Evolutionary conservation across 2,797 vertebrate species (phyloP).

Genomic region (Coreius guichenoti): DNA sequence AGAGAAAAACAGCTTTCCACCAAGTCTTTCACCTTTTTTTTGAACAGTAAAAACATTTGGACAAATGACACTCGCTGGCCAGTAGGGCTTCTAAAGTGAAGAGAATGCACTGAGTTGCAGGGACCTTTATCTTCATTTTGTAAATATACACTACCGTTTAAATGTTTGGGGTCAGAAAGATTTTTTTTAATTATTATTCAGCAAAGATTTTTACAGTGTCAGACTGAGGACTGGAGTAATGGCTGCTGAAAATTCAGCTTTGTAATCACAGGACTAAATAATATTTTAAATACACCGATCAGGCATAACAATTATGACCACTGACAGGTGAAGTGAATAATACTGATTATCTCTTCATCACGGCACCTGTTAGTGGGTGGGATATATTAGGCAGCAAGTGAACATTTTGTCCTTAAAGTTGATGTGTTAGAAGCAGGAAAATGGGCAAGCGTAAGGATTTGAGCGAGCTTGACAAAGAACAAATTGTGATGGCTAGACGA

Average conservation of each 20-base stretch:
- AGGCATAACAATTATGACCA: too few relatives aligned
- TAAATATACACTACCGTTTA: not conserved
- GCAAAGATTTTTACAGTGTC: too few relatives aligned
- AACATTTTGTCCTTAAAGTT: too few relatives aligned
- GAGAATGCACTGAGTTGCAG: not conserved
- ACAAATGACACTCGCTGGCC: not conserved
- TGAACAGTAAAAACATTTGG: slow-evolving; percentile 6
- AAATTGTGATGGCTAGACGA: too few relatives aligned
- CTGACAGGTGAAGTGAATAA: too few relatives aligned
- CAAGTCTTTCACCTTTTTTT: not conserved
- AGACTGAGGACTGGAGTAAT: not conserved
- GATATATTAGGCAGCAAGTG: too few relatives aligned
- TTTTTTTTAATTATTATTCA: not conserved
- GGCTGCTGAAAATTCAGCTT: not conserved
- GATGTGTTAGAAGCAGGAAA: too few relatives aligned
- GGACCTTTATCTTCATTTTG: not conserved
- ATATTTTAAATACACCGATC: not conserved
- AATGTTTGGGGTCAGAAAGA: not conserved
- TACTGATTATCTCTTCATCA: not conserved
- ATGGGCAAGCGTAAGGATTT: too few relatives aligned
- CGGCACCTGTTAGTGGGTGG: too few relatives aligned
- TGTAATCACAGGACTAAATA: not conserved
- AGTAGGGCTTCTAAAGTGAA: not conserved
- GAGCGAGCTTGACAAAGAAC: too few relatives aligned
- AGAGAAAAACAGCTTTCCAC: slow-evolving; percentile 12